Evolutionary conservation across 2,797 vertebrate genomes (phyloP), one percentile per base, ranked within the genome.

Genomic region (Smutsia gigantea): DNA sequence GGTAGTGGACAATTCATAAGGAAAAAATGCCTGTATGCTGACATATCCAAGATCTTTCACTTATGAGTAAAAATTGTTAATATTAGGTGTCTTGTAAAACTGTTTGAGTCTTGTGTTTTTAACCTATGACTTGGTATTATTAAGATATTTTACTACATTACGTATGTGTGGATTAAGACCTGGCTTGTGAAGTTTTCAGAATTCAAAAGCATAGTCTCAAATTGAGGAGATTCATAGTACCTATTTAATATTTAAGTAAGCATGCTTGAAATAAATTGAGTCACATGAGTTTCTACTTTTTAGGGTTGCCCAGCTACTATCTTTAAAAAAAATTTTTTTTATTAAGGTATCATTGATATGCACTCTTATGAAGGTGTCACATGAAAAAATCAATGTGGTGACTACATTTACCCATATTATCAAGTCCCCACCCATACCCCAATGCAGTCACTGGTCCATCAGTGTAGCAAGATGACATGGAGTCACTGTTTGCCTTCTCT

Each of bases 1-100:
- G 61, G 66, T 95, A 93, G 72, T 90, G 93, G 27, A 68, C 29
- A 96, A 72, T 85, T 94, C 57, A 94, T 92, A 90, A 94, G 82
- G 42, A 49, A 85, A 88, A 79, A 63, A 49, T 61, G n/a, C 34
- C 34, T 91, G 82, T 97, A 34, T 96, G 31, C 23, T 81, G 55
- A 90, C 86, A 34, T 12, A 78, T 25, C 59, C 23, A 85, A 92
- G 49, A 3, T 9, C 4, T 68, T 85, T 85, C 15, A 53, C 27
- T 94, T 93, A 12, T 37, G 71, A 90, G 29, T 87, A 78, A 94
- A 95, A 86, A 84, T n/a, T 82, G 12, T 13, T 83, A 42, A 19
- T 42, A 1, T 63, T 85, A 42, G 14, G 19, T 21, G 34, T 46
- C 13, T 85, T 84, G 94, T 63, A 55, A 61, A 74, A 15, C 75